Percentiles rank a stretch among this genome's conserved stretches.
These are phyloP conservation scores for Synodontis membranacea DNA, from an alignment of 2,113 vertebrate genomes.

Conservation along the genomic window DNA sequence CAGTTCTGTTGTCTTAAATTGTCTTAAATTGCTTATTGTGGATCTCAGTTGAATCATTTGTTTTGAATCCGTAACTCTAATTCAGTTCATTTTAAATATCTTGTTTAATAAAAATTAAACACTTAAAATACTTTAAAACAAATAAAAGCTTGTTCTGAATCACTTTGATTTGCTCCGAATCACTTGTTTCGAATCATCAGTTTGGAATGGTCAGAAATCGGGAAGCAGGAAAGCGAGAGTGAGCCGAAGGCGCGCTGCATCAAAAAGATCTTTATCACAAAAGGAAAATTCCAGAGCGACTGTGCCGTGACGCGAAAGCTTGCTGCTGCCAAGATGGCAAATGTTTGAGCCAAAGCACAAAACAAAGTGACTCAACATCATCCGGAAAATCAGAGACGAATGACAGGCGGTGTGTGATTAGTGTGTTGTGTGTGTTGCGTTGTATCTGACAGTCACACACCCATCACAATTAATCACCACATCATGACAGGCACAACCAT, in stretches of 20 bases:
- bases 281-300: constrained; percentile 31
- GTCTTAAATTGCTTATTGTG: background rate
- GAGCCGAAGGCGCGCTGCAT: background rate
- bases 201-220: background rate
- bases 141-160: background rate
- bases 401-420: constrained; percentile 47
- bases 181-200: background rate
- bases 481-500: constrained; percentile 9
- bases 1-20: background rate
- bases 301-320: constrained; percentile 38
- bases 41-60: background rate
- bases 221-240: background rate
- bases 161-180: background rate
- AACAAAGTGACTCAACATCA: constrained; percentile 37
- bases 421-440: constrained; percentile 20
- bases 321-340: constrained; percentile 51
- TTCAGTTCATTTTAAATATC: background rate
- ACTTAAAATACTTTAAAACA: too few relatives aligned
- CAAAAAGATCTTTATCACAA: constrained; percentile 10
- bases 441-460: constrained; percentile 34
- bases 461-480: constrained; percentile 36
- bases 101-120: too few relatives aligned
- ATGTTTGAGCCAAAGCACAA: constrained; percentile 55
- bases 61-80: background rate
- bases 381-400: constrained; percentile 41